phyloP scores from a whole-genome alignment of 92 coral and sea anemone species.

The Zoanthus sociatus region DNA sequence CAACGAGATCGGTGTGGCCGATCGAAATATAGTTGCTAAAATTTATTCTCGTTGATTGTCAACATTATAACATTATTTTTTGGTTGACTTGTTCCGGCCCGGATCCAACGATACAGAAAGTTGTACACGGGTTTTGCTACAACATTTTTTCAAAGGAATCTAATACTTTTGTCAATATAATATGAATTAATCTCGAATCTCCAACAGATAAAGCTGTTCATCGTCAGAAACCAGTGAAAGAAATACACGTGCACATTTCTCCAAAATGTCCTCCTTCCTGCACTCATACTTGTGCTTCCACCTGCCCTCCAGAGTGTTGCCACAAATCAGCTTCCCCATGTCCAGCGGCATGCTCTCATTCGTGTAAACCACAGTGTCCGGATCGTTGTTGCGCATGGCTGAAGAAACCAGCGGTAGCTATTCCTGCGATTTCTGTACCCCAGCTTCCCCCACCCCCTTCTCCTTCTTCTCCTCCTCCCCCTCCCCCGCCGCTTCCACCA shows the following conservation, averaged over 20 bases:
- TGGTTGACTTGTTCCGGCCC: too few relatives aligned
- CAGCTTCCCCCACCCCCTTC: constrained; percentile 30
- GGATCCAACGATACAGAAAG: too few relatives aligned
- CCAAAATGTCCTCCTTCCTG: constrained; percentile 74
- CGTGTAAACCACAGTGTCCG: constrained; percentile 76
- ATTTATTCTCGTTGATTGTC: too few relatives aligned
- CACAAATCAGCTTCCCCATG: constrained; percentile 50
- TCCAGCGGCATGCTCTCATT: constrained; percentile 64
- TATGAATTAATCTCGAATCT: background rate
- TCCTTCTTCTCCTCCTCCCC: constrained; percentile 34
- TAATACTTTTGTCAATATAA: background rate
- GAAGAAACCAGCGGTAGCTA: background rate
- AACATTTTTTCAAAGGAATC: background rate
- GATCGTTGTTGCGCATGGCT: constrained; percentile 69
- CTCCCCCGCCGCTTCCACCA: constrained; percentile 33
- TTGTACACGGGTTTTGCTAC: too few relatives aligned
- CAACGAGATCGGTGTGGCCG: too few relatives aligned
- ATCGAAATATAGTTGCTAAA: too few relatives aligned
- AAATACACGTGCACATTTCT: constrained; percentile 41
- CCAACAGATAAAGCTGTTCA: constrained; percentile 26
- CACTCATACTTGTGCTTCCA: constrained; percentile 62
- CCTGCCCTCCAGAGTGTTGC: constrained; percentile 86
- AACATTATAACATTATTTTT: too few relatives aligned
- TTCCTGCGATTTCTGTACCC: background rate
- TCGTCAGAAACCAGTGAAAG: constrained; percentile 36